Evolutionary conservation across 2,888 invertebrate genomes (phyloP).

Genomic region (Schizaphis graminum): DNA sequence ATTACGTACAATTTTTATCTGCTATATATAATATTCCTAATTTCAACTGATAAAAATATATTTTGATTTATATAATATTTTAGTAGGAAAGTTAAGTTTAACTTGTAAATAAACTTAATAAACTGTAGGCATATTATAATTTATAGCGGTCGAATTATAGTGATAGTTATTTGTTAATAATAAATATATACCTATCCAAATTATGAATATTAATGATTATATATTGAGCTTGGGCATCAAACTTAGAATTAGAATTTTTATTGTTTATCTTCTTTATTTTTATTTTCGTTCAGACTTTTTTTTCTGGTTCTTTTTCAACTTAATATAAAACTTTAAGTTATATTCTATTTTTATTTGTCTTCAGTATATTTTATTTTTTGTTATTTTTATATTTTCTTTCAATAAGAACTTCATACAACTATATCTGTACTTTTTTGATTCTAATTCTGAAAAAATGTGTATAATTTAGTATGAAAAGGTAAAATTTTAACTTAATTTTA

Average conservation of each 20-base stretch:
- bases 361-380: background rate
- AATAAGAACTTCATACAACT: background rate
- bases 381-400: background rate
- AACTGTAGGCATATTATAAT: background rate
- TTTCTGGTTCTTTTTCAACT: background rate
- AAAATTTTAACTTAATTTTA: no score
- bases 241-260: background rate
- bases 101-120: background rate
- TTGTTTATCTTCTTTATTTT: background rate
- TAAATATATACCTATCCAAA: background rate
- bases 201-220: background rate
- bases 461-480: no score
- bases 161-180: background rate
- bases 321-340: background rate
- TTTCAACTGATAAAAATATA: background rate
- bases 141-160: background rate
- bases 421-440: background rate
- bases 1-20: background rate
- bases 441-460: no score
- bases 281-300: background rate
- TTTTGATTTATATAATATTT: background rate
- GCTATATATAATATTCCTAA: background rate
- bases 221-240: background rate
- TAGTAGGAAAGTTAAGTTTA: background rate
- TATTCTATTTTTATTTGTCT: background rate